Percentiles rank a stretch among this genome's conserved stretches.
Conservation (phyloP, 2,797 vertebrate genomes). For the Loriculus beryllinus region DNA sequence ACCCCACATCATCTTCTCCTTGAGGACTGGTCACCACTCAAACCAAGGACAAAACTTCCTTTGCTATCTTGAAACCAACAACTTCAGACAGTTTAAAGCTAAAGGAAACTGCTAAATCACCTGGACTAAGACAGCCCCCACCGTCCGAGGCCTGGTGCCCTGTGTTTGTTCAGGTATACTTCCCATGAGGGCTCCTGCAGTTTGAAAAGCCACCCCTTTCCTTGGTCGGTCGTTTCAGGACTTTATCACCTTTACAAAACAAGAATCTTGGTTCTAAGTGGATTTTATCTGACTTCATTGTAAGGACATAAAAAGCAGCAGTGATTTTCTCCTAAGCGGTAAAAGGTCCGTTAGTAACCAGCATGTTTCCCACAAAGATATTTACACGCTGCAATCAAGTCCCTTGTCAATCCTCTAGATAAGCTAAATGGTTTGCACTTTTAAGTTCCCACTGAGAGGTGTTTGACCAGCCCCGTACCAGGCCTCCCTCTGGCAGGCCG, state of each 20-base stretch:
- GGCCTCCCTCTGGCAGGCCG: background rate
- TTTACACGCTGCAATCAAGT: conserved; percentile 50
- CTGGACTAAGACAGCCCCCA: background rate
- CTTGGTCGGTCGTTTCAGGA: background rate
- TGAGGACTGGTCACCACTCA: background rate
- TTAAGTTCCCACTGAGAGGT: conserved; percentile 40
- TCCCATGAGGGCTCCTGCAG: background rate
- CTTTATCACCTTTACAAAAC: conserved; percentile 51
- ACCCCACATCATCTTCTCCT: background rate
- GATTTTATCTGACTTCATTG: conserved; percentile 57
- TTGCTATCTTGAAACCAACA: background rate
- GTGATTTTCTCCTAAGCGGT: conserved; percentile 26
- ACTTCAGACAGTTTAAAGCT: background rate
- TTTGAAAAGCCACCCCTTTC: background rate
- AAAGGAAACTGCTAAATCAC: background rate
- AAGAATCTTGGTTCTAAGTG: background rate
- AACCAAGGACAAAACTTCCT: background rate
- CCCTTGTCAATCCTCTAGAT: conserved; percentile 55
- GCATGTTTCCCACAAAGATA: conserved; percentile 38
- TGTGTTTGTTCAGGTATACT: background rate
- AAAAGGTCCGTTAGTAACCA: conserved; percentile 34
- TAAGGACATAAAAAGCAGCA: conserved; percentile 54
- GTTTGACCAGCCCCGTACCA: conserved; percentile 37
- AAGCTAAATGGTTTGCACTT: conserved; percentile 58
- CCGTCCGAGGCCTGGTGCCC: fast-evolving